Base-by-base conservation (phyloP, 1,140 invertebrate genomes). In the Lepeophtheirus salmonis region DNA sequence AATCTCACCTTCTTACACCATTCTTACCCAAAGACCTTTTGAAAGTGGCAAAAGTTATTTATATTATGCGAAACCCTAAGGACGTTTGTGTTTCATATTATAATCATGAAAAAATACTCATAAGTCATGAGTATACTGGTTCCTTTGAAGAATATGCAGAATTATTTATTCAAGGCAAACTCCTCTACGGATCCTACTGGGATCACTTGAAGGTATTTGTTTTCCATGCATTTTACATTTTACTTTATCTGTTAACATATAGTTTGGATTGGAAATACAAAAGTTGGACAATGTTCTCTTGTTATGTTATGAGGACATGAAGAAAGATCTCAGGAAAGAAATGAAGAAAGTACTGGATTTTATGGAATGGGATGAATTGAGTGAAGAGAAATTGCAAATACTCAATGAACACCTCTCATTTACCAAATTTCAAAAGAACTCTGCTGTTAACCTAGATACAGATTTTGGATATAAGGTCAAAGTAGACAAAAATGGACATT, bases 11-110 rank as follows among this genome's bases (percentile, higher is more conserved):
- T 10, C 72, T 72, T 21, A 65, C 67, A 21, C 65, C 67, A 18
- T 63, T 74, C 18, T 56, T 75, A 50, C 71, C 73, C 10, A 56
- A 62, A 16, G 50, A 63, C 26, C 23, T 67, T n/a, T n/a, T 24
- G 18, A 60, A 67, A 18, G 64, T 52, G 4, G 23, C 23, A 18
- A 65, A 91, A 83, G 79, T 94, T 1, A 82, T 96, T 52, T 96
- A 95, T 68, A 80, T 89, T 0, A 78, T 84, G 0, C 77, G 92
- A 52, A 92, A 96, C 73, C 89, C 91, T 1, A 96, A 95, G 71
- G 91, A 97, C 68, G 80, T 84, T 62, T 84, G 85, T 51, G 88
- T 96, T 0, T 94, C 89, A 0, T 91, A 41, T 26, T 60, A 24
- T 17, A 62, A 66, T 20, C 65, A 66, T 48, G 51, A 51, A 18